Base-by-base conservation (phyloP, 2,113 vertebrate genomes). In the Cervus canadensis region DNA sequence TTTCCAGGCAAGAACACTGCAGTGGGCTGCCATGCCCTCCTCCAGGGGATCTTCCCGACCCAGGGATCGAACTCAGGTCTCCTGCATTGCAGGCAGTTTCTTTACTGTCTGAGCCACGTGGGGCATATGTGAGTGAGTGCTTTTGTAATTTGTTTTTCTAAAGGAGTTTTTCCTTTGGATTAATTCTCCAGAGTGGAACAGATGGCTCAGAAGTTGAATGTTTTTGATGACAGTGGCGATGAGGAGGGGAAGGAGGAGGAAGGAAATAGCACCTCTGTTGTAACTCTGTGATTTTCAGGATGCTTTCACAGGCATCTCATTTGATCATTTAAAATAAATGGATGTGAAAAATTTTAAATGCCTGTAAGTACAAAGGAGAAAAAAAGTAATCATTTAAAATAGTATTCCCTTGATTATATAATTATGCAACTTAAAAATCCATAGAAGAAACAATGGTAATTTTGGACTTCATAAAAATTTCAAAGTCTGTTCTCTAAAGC, bases 241-340 rank as follows among this genome's bases (percentile, higher is more conserved):
- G 11, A 62, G 1, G 23, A 26, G 0, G 17, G 78, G 4, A 7
- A 83, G 0, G 13, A 82, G 2, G 12, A 83, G 0, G 13, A 86
- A 10, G 50, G 40, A 1, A 50, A 50, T 0, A 56, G 60, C 30
- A 93, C 25, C 6, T 50, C 13, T 67, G 43, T 0, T 21, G 15
- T 2, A n/a, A 40, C 48, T 60, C 76, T 43, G 45, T 26, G 26
- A 33, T 33, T 67, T 89, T 92, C 17, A 87, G 23, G 54, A 86
- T 56, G 60, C 52, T 74, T 57, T 87, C 23, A 81, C 7, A 82
- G 36, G 81, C 2, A 57, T 43, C 15, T 84, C 30, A 71, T 67
- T 40, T 79, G 14, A 78, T 76, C 33, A 82, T 45, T 96, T 95
- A 95, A 96, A 94, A 90, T 67, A 83, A 36, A 48, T 45, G 8